phyloP scores from a whole-genome alignment of 2,113 vertebrate species.

The Ameiurus melas region DNA sequence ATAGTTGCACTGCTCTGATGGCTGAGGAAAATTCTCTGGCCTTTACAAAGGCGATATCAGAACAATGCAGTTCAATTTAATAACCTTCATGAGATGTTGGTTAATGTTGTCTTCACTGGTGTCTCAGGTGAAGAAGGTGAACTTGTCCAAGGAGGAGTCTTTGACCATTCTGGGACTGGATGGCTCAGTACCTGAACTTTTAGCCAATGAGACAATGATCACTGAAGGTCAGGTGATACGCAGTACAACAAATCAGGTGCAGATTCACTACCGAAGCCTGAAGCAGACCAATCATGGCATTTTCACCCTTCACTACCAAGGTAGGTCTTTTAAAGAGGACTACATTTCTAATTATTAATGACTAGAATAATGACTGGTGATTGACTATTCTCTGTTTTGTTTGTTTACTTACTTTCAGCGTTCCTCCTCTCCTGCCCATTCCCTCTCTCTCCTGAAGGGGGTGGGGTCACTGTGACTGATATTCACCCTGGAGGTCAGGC shows the following conservation, averaged over 20 bases:
- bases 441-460: slow-evolving; percentile 79
- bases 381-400: not conserved
- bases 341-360: not conserved
- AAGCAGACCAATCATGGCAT: slow-evolving; percentile 76
- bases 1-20: not conserved
- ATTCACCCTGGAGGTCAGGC: slow-evolving; percentile 87
- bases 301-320: slow-evolving; percentile 90
- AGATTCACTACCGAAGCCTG: slow-evolving; percentile 85
- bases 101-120: slow-evolving; percentile 10
- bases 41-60: not conserved
- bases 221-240: slow-evolving; percentile 89
- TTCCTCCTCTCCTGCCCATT: slow-evolving; percentile 87
- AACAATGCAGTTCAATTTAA: slow-evolving; percentile 11
- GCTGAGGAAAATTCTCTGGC: not conserved
- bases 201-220: slow-evolving; percentile 88
- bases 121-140: slow-evolving; percentile 82
- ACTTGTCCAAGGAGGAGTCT: slow-evolving; percentile 85
- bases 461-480: slow-evolving; percentile 86
- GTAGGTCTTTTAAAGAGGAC: slow-evolving; percentile 59
- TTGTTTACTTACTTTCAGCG: slow-evolving; percentile 64
- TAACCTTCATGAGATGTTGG: slow-evolving; percentile 17
- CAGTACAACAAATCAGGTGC: slow-evolving; percentile 85
- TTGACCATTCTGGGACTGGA: slow-evolving; percentile 81
- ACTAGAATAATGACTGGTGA: not conserved
- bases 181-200: slow-evolving; percentile 72